These are phyloP conservation scores for Scaptomyza graminum DNA, from an alignment of 1,140 invertebrate species.

Conservation along the genomic window DNA sequence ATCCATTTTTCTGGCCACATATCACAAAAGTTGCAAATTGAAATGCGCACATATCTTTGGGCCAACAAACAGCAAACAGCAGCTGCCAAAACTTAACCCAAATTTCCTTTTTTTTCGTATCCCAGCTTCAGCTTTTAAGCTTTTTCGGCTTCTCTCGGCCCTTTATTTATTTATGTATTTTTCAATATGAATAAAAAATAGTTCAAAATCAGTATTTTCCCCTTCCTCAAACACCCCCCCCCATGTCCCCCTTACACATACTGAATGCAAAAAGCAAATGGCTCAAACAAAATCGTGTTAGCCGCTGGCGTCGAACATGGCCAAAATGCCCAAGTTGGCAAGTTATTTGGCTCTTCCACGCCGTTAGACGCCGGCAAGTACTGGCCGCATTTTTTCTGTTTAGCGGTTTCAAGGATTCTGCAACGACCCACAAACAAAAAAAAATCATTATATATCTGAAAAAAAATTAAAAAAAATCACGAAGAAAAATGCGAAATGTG, in stretches of 20 bases:
- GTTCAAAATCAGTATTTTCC: constrained; percentile 63
- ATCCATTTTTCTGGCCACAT: constrained; percentile 15
- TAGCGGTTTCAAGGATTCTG: constrained; percentile 75
- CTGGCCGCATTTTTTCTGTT: constrained; percentile 63
- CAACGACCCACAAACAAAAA: constrained; percentile 55
- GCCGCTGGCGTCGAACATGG: constrained; percentile 68
- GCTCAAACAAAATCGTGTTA: constrained; percentile 44
- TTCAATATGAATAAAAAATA: constrained; percentile 60
- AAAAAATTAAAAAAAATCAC: constrained; percentile 12
- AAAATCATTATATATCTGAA: constrained; percentile 28
- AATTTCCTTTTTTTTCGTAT: constrained; percentile 33
- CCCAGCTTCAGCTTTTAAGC: constrained; percentile 2
- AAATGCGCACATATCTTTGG: constrained; percentile 24
- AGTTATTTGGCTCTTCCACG: constrained; percentile 34
- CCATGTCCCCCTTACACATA: not conserved
- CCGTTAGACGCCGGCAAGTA: constrained; percentile 58
- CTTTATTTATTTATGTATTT: constrained; percentile 69
- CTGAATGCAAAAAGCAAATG: not conserved
- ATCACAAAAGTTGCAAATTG: constrained; percentile 51
- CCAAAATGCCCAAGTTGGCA: constrained; percentile 66
- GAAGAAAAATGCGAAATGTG: constrained; percentile 25
- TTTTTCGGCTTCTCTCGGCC: constrained; percentile 1
- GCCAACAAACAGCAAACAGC: constrained; percentile 10
- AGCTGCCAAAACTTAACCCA: constrained; percentile 45
- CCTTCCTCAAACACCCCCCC: not conserved